Evolutionary conservation across 1,140 invertebrate genomes (phyloP).

Genomic region (Portunus trituberculatus): DNA sequence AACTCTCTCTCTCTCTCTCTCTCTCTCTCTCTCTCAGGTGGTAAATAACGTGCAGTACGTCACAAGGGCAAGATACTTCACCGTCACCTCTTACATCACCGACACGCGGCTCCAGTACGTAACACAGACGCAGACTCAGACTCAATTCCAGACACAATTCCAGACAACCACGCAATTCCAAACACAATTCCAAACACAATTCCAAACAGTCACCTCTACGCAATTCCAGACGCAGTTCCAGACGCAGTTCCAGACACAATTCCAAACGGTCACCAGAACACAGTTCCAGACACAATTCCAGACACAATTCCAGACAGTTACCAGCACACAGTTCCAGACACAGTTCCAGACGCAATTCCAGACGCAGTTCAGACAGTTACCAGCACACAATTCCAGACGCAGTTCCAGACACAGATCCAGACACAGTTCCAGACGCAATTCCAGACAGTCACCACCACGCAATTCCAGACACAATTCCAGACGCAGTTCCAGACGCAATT

Average conservation of each 20-base stretch:
- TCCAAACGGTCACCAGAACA: slow-evolving; percentile 41
- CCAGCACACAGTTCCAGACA: slow-evolving; percentile 40
- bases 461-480: slow-evolving; percentile 39
- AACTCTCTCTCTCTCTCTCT: too few species aligned
- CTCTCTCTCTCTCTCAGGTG: slow-evolving; percentile 50
- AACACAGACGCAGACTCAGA: slow-evolving; percentile 48
- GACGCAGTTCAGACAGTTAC: slow-evolving; percentile 61
- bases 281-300: slow-evolving; percentile 46
- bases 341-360: slow-evolving; percentile 50
- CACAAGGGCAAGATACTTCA: slow-evolving; percentile 73
- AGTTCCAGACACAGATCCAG: slow-evolving; percentile 44
- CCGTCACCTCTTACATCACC: slow-evolving; percentile 75
- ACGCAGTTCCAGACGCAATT: slow-evolving; percentile 53
- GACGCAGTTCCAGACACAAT: slow-evolving; percentile 37
- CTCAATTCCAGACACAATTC: slow-evolving; percentile 18
- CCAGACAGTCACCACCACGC: slow-evolving; percentile 45
- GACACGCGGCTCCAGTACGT: slow-evolving; percentile 65
- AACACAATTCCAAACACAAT: slow-evolving; percentile 51
- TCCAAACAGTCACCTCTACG: slow-evolving; percentile 43
- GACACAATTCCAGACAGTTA: slow-evolving; percentile 34
- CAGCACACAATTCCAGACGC: slow-evolving; percentile 51
- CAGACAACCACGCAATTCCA: slow-evolving; percentile 27
- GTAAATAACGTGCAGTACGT: slow-evolving; percentile 74
- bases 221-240: slow-evolving; percentile 60
- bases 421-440: slow-evolving; percentile 59